phyloP scores from a whole-genome alignment of 2,797 vertebrate species.

The Aythya fuligula region DNA sequence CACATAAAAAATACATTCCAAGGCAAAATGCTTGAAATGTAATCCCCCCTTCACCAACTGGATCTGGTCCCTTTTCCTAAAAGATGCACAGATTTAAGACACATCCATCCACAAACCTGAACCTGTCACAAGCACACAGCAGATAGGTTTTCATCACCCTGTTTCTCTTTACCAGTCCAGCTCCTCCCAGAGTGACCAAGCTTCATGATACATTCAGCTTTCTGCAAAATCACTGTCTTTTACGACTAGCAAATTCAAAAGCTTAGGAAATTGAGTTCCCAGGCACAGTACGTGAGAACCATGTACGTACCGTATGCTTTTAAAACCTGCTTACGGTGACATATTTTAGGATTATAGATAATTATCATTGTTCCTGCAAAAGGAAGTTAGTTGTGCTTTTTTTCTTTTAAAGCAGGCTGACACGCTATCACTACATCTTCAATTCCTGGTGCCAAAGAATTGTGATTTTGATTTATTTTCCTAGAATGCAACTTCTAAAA shows the following conservation, averaged over 20 bases:
- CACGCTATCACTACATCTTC: neutral
- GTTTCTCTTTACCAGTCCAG: constrained; percentile 55
- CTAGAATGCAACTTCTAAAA: constrained; percentile 3
- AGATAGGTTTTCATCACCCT: constrained; percentile 71
- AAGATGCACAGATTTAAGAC: constrained; percentile 53
- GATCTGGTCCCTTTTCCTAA: constrained; percentile 72
- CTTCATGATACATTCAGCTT: constrained; percentile 52
- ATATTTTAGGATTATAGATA: constrained; percentile 46
- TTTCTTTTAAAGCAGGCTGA: constrained; percentile 32
- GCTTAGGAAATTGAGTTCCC: constrained; percentile 61
- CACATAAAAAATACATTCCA: constrained; percentile 66
- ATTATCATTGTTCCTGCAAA: constrained; percentile 20
- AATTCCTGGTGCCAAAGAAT: constrained; percentile 5
- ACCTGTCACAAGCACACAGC: constrained; percentile 46
- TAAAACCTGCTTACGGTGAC: constrained; percentile 51
- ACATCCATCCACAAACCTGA: constrained; percentile 59
- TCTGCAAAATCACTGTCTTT: constrained; percentile 47
- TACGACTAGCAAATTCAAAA: constrained; percentile 43
- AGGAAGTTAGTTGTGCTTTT: constrained; percentile 66
- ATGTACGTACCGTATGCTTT: constrained; percentile 39
- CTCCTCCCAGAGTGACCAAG: constrained; percentile 66
- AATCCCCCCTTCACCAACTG: constrained; percentile 50
- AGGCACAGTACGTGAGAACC: constrained; percentile 34
- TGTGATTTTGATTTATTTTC: neutral
- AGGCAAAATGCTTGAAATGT: constrained; percentile 73